phyloP scores from a whole-genome alignment of 2,888 invertebrate genomes.

The Nysson spinosus region DNA sequence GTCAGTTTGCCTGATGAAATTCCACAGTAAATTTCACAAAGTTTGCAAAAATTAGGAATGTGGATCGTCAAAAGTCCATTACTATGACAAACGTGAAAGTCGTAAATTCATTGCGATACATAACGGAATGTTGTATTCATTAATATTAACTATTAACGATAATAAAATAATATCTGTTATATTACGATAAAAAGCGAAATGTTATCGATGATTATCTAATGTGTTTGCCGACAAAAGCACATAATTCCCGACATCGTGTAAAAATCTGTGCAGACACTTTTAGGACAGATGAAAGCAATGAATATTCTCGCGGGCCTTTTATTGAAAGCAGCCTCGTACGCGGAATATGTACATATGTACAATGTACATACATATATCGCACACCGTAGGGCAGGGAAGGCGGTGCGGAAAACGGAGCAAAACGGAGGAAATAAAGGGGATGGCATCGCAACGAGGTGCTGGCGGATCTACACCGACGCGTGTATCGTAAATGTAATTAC shows the following conservation, averaged over 20 bases:
- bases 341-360: constrained; percentile 11
- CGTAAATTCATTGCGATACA: too few relatives aligned
- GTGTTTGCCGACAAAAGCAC: not conserved
- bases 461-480: constrained; percentile 46
- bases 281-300: constrained; percentile 30
- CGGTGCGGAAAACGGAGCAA: constrained; percentile 1
- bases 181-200: too few relatives aligned
- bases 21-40: too few relatives aligned
- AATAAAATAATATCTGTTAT: too few relatives aligned
- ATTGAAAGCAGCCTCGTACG: constrained; percentile 20
- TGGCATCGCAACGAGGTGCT: constrained; percentile 27
- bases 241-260: constrained; percentile 1
- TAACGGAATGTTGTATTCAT: too few relatives aligned
- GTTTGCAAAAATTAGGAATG: too few relatives aligned
- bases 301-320: constrained; percentile 40
- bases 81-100: too few relatives aligned
- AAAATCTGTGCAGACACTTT: constrained; percentile 37
- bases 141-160: too few relatives aligned
- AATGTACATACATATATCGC: not conserved
- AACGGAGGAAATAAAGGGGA: constrained; percentile 15
- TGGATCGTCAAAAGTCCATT: too few relatives aligned
- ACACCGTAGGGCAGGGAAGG: not conserved
- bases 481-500: constrained; percentile 61
- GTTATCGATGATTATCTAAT: too few relatives aligned
- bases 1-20: too few relatives aligned